Conservation (phyloP, 2,888 invertebrate species). For the Himalopsyche anomala region DNA sequence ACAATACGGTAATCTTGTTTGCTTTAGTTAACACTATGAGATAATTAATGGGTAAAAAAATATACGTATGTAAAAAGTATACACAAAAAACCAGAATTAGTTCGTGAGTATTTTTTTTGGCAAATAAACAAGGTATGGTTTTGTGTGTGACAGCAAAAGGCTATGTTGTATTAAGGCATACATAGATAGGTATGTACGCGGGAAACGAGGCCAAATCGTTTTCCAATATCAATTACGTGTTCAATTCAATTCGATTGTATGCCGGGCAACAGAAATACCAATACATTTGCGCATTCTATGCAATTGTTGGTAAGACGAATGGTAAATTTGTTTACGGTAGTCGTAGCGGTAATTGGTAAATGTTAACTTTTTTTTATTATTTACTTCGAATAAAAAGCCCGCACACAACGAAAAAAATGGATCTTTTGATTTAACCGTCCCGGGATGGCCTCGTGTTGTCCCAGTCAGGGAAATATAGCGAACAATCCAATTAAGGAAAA, state of each 20-base stretch:
- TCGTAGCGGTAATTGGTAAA: neutral
- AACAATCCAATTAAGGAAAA: too few relatives aligned
- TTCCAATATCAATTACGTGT: conserved; percentile 30
- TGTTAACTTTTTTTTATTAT: neutral
- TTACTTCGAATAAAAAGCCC: too few relatives aligned
- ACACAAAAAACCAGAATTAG: conserved; percentile 1
- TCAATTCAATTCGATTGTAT: conserved; percentile 1
- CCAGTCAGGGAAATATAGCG: too few relatives aligned
- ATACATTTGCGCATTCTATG: conserved; percentile 13
- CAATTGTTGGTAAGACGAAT: neutral
- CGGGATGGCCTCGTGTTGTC: too few relatives aligned
- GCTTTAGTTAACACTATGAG: neutral
- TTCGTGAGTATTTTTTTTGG: conserved; percentile 8
- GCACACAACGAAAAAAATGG: too few relatives aligned
- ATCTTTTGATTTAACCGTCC: too few relatives aligned
- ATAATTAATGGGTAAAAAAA: neutral
- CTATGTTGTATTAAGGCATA: neutral
- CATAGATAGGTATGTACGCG: neutral
- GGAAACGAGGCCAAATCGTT: conserved; percentile 18
- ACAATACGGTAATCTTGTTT: neutral
- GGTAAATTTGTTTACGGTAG: neutral
- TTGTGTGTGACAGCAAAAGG: neutral
- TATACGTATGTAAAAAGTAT: neutral
- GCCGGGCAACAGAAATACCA: conserved; percentile 2
- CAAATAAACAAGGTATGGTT: conserved; percentile 3